Percentiles rank a stretch among this genome's conserved stretches.
Conservation (phyloP, 2,113 vertebrate species). For the Lethenteron camtschaticum region DNA sequence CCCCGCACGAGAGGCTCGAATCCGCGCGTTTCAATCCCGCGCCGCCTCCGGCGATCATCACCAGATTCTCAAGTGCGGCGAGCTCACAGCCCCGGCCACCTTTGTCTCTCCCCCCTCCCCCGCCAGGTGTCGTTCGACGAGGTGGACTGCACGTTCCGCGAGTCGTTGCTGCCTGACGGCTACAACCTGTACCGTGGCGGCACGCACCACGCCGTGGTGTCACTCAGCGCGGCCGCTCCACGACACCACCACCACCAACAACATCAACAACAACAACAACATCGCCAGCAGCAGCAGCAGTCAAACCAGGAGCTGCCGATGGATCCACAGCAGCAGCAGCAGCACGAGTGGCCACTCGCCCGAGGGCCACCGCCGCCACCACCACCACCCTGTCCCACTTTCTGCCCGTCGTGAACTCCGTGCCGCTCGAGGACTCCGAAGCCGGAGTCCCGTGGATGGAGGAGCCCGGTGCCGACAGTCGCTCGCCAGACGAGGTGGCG, state of each 20-base stretch:
- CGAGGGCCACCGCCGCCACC: not conserved
- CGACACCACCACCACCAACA: no score
- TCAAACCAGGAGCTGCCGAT: no score
- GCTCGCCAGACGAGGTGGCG: no score
- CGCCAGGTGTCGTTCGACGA: conserved; percentile 15
- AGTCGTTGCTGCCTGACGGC: conserved; percentile 14
- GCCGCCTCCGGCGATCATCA: no score
- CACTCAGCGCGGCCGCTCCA: conserved; percentile 6
- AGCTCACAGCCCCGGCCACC: no score
- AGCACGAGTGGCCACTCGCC: not conserved
- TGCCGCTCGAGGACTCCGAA: conserved; percentile 7
- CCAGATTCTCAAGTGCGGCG: no score
- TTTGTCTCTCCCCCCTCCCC: not conserved
- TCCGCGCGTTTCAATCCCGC: no score
- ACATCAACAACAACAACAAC: no score
- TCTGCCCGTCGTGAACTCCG: conserved; percentile 10
- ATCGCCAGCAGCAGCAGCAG: no score
- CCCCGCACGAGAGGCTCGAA: no score
- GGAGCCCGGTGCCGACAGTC: no score
- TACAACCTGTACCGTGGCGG: conserved; percentile 18
- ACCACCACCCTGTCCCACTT: conserved; percentile 9
- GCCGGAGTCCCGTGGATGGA: not conserved
- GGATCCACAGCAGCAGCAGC: no score
- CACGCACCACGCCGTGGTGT: conserved; percentile 6
- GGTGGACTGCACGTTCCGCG: conserved; percentile 18